Evolutionary conservation across 2,888 invertebrate genomes (phyloP), one percentile per base, ranked within the genome.

Genomic region (Stegophylla sp.): DNA sequence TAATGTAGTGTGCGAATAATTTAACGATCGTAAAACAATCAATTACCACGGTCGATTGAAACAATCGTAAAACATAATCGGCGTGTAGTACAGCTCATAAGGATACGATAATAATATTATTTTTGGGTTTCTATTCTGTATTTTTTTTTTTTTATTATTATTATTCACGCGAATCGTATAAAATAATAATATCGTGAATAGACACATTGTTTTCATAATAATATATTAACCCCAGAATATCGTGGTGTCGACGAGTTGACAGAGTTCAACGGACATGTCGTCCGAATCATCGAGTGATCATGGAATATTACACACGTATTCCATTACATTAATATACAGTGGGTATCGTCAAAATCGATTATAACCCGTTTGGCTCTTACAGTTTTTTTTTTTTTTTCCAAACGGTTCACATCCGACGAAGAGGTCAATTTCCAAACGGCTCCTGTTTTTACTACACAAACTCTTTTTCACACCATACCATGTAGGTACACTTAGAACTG

Each of bases 251-350:
- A 67, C 17, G 43, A 23, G 45, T 45, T 12, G 66, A 67, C 45
- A 10, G 67, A 67, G 67, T 67, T 67, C 67, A 67, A 67, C 17
- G 67, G 15, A 67, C 26, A 45, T 23, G 17, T 26, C 41, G 63
- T 12, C 17, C 26, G 23, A 66, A 15, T 7, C 17, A 61, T 17
- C 26, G n/a, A n/a, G 66, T 1, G 23, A 41, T 23, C 23, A 26
- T 61, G 26, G 3, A 17, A 15, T 17, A 2, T 15, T 17, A 66
- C 9, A 17, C 23, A 26, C 7, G 1, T 23, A n/a, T 53, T 15
- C 10, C 20, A 20, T 53, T 53, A 53, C 20, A n/a, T 53, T 53
- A n/a, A n/a, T 53, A 53, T 51, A 51, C 17, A 5, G 15, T 51
- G 1, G 3, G 3, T n/a, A 5, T 51, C 15, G 15, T n/a, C 3